Conservation (phyloP, 92 coral and sea anemone species). For the Meandrina meandrites region DNA sequence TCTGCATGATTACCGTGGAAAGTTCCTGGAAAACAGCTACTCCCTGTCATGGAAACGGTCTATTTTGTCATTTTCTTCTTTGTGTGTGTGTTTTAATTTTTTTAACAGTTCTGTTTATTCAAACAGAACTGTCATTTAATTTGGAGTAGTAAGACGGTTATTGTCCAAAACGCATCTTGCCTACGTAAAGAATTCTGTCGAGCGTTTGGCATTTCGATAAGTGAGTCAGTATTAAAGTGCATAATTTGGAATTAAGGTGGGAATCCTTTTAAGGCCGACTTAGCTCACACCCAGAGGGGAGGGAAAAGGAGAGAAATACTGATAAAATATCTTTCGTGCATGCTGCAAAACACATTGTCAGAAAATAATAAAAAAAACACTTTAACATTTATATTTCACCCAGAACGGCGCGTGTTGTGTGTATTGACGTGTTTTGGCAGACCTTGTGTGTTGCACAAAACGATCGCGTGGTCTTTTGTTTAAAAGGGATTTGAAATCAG, state of each 20-base stretch:
- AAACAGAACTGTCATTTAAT: neutral
- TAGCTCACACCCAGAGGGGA: neutral
- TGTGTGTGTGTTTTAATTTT: neutral
- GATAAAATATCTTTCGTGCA: neutral
- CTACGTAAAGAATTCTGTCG: neutral
- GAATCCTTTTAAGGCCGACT: neutral
- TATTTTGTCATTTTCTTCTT: no score
- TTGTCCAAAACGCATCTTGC: neutral
- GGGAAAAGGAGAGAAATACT: neutral
- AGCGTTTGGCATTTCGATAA: neutral
- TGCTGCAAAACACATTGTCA: neutral
- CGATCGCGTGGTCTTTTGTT: constrained; percentile 47
- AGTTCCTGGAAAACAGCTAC: neutral
- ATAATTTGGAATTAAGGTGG: neutral
- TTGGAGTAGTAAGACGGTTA: neutral
- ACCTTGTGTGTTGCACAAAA: constrained; percentile 22
- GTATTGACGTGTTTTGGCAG: constrained; percentile 15
- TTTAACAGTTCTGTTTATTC: neutral
- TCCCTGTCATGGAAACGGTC: neutral
- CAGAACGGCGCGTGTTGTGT: constrained; percentile 4
- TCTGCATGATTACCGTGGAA: neutral
- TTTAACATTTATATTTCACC: neutral
- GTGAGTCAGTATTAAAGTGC: neutral
- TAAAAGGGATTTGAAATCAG: constrained; percentile 2
- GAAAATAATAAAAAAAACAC: neutral